Percentiles rank a stretch among this genome's conserved stretches.
Conservation (phyloP, 2,888 invertebrate species). For the Oligia latruncula region DNA sequence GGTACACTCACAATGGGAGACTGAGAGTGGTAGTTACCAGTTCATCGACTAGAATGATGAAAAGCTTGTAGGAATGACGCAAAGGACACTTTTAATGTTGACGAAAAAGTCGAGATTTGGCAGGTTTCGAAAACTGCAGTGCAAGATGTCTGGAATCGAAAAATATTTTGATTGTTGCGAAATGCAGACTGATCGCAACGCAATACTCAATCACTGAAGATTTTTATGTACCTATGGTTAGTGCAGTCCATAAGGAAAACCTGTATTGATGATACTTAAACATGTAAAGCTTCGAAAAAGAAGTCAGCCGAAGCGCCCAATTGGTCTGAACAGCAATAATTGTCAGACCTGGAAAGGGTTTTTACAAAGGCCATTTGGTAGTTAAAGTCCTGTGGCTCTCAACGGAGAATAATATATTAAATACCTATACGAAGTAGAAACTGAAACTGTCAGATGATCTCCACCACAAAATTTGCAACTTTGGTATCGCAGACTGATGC, state of each 20-base stretch:
- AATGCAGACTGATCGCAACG: neutral
- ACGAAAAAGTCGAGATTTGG: neutral
- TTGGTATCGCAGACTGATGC: neutral
- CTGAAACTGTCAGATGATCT: neutral
- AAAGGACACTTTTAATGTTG: neutral
- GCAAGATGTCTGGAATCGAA: neutral
- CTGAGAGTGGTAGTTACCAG: constrained; percentile 7
- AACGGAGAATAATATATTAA: neutral
- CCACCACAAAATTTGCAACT: neutral
- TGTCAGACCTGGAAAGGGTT: neutral
- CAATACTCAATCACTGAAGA: neutral
- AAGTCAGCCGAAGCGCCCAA: neutral
- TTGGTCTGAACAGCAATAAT: neutral
- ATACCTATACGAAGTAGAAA: neutral
- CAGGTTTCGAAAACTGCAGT: neutral
- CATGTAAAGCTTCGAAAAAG: neutral
- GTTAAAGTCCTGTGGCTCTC: neutral
- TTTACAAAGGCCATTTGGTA: neutral
- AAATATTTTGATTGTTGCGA: constrained; percentile 5
- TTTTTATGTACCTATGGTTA: constrained; percentile 1
- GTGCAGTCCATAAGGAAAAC: constrained; percentile 9
- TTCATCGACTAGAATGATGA: neutral
- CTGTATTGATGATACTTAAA: neutral
- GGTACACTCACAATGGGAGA: constrained; percentile 15
- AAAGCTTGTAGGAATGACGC: neutral